phyloP scores from a whole-genome alignment of 2,113 vertebrate genomes.

The Spermophilus dauricus region DNA sequence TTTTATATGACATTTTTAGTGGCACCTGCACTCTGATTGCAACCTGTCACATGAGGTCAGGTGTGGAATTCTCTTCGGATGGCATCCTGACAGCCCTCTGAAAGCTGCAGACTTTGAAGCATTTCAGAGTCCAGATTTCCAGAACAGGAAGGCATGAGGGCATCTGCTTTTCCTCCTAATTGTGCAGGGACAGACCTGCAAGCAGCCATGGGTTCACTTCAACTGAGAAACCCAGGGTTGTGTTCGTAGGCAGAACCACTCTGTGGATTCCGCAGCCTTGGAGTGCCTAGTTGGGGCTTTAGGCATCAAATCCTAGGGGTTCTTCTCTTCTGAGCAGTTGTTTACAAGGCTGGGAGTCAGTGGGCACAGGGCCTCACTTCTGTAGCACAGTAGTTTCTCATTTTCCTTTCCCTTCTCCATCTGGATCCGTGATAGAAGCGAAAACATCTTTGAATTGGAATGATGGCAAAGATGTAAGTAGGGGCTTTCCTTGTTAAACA shows the following conservation, averaged over 20 bases:
- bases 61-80: too few species aligned
- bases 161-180: not conserved
- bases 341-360: not conserved
- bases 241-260: accelerated
- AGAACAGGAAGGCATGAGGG: not conserved
- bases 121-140: not conserved
- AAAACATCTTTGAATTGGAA: not conserved
- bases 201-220: not conserved
- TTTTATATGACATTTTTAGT: not conserved
- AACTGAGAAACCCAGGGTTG: not conserved
- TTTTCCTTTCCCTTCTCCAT: not conserved
- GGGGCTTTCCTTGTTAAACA: not conserved
- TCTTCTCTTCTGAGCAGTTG: not conserved
- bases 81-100: not conserved
- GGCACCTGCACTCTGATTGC: not conserved
- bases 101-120: not conserved
- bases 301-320: not conserved
- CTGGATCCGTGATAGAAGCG: not conserved
- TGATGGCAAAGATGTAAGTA: not conserved
- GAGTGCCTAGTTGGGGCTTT: not conserved
- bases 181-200: accelerated
- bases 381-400: not conserved
- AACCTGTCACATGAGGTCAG: accelerated
- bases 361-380: not conserved
- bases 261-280: not conserved